These are phyloP conservation scores for Diorhabda sublineata DNA, from an alignment of 1,140 invertebrate species.

Conservation along the genomic window DNA sequence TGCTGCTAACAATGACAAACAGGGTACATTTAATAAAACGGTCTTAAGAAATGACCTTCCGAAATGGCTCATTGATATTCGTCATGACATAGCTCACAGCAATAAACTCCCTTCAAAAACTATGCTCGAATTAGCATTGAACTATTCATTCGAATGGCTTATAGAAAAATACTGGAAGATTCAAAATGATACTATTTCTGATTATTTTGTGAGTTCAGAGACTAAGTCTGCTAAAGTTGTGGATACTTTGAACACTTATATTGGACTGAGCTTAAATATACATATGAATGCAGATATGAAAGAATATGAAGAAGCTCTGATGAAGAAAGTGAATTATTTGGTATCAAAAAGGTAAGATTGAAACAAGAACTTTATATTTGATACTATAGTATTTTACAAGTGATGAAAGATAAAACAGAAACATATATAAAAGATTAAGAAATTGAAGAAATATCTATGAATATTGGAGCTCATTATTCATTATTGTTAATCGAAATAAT, in stretches of 20 bases:
- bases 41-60: conserved; percentile 35
- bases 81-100: conserved; percentile 41
- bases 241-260: conserved; percentile 15
- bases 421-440: too few species aligned
- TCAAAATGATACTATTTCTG: conserved; percentile 24
- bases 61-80: conserved; percentile 38
- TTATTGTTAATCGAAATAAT: too few species aligned
- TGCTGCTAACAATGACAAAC: conserved; percentile 36
- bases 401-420: too few species aligned
- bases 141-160: conserved; percentile 38
- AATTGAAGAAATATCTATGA: too few species aligned
- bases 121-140: conserved; percentile 31
- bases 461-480: too few species aligned
- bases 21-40: conserved; percentile 36
- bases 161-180: conserved; percentile 39
- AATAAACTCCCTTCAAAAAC: conserved; percentile 32
- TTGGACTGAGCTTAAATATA: conserved; percentile 18
- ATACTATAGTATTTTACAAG: too few species aligned
- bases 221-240: conserved; percentile 7
- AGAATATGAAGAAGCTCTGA: conserved; percentile 12
- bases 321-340: conserved; percentile 14
- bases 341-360: background rate
- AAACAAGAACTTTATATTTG: too few species aligned
- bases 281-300: conserved; percentile 13
- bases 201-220: conserved; percentile 21